A percentile compares a stretch with the other conserved stretches of the same genome.
Evolutionary conservation across 2,113 vertebrate species (phyloP).

Genomic region (Neopipo cinnamomea): DNA sequence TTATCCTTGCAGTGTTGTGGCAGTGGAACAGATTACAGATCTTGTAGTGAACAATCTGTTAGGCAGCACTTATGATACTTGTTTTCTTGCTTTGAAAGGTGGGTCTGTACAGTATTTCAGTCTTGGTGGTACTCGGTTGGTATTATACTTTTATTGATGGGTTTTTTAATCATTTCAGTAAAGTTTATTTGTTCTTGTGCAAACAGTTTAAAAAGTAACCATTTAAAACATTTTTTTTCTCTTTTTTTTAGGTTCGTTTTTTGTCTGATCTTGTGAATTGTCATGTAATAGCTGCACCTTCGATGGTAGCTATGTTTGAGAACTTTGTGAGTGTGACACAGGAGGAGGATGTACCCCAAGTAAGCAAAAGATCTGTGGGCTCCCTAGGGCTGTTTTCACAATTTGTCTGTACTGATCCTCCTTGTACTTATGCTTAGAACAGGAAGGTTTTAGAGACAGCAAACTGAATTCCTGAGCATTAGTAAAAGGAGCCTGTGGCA

Average conservation of each 20-base stretch:
- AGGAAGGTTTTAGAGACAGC: background rate
- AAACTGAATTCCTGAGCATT: background rate
- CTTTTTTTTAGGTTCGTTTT: slow-evolving; percentile 85
- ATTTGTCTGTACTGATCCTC: background rate
- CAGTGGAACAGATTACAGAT: background rate
- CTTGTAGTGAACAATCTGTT: accelerated
- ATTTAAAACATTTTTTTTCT: background rate
- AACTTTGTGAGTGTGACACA: slow-evolving; percentile 95
- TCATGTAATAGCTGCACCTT: slow-evolving; percentile 96
- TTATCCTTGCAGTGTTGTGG: background rate
- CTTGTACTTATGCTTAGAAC: background rate
- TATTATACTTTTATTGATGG: background rate
- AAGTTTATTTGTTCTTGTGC: background rate
- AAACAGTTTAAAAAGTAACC: background rate
- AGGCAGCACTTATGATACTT: accelerated
- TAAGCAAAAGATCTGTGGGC: slow-evolving; percentile 54
- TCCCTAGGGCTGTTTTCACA: background rate
- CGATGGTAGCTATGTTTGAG: slow-evolving; percentile 99
- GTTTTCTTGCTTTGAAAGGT: background rate
- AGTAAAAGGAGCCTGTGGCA: background rate
- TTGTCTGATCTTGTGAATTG: slow-evolving; percentile 96
- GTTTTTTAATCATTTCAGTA: background rate
- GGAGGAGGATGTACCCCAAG: slow-evolving; percentile 96
- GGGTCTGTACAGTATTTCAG: background rate
- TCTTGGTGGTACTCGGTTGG: background rate